A percentile compares a stretch with the other conserved stretches of the same genome.
These are phyloP conservation scores for Capitella teleta DNA, from an alignment of 1,140 invertebrate genomes.

Conservation along the genomic window DNA sequence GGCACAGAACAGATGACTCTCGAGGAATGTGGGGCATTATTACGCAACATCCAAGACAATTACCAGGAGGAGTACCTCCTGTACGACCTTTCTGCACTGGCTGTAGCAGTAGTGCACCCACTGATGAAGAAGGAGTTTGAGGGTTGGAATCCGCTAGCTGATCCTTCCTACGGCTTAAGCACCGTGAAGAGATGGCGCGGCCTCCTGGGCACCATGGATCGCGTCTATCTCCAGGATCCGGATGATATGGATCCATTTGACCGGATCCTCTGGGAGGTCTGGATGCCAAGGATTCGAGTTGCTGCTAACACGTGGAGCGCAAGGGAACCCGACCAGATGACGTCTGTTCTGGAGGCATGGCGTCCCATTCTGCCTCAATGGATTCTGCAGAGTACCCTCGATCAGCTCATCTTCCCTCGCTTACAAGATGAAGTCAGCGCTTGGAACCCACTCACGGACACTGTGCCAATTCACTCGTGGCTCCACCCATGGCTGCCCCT, in stretches of 20 bases:
- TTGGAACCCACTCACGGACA: conserved; percentile 91
- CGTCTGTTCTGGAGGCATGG: conserved; percentile 73
- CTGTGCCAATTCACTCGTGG: conserved; percentile 89
- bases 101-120: conserved; percentile 43
- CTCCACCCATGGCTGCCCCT: conserved; percentile 86
- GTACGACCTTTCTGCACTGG: conserved; percentile 44
- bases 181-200: conserved; percentile 59
- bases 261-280: conserved; percentile 71
- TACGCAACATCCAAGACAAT: conserved; percentile 58
- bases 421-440: conserved; percentile 66
- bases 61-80: conserved; percentile 47
- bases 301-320: conserved; percentile 45
- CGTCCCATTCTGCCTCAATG: conserved; percentile 63
- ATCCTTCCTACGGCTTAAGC: conserved; percentile 51
- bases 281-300: conserved; percentile 68
- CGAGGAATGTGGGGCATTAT: conserved; percentile 59
- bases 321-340: conserved; percentile 58
- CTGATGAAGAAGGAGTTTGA: conserved; percentile 49
- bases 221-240: conserved; percentile 3
- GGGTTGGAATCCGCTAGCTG: conserved; percentile 61
- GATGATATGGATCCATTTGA: conserved; percentile 58
- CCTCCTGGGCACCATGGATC: conserved; percentile 25
- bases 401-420: conserved; percentile 68
- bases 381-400: conserved; percentile 70
- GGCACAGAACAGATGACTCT: conserved; percentile 48